Percentiles rank a stretch among this genome's conserved stretches.
These are phyloP conservation scores for Scaptomyza tumidula DNA, from an alignment of 2,888 invertebrate genomes.

Conservation along the genomic window DNA sequence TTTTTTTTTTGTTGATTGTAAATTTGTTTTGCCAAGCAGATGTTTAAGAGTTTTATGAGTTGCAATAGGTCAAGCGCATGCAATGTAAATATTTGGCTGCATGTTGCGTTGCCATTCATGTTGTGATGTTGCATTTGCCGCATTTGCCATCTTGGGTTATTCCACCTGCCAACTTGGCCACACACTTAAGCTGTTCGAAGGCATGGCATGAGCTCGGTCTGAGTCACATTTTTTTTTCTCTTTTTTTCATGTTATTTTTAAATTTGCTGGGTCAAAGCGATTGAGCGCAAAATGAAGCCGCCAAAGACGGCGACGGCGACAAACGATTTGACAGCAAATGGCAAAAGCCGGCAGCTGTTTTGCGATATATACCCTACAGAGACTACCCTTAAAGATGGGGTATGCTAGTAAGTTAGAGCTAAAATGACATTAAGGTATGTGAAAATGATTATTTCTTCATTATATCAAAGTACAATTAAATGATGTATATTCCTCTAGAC, in stretches of 20 bases:
- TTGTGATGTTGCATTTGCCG: background rate
- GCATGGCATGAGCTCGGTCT: slow-evolving; percentile 8
- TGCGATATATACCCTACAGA: slow-evolving; percentile 26
- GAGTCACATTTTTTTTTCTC: slow-evolving; percentile 20
- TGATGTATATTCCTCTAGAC: too few relatives aligned
- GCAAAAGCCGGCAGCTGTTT: slow-evolving; percentile 43
- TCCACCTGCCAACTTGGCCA: slow-evolving; percentile 46
- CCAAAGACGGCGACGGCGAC: slow-evolving; percentile 12
- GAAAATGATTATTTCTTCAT: too few relatives aligned
- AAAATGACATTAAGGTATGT: too few relatives aligned
- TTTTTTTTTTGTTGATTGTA: background rate
- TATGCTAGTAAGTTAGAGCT: background rate
- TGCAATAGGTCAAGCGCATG: slow-evolving; percentile 35
- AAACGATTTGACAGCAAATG: slow-evolving; percentile 46
- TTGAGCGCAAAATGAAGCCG: slow-evolving; percentile 38
- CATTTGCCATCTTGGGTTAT: slow-evolving; percentile 31
- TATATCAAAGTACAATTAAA: too few relatives aligned
- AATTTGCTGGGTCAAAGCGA: slow-evolving; percentile 50
- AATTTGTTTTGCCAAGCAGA: slow-evolving; percentile 4
- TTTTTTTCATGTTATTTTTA: background rate
- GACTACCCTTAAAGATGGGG: background rate
- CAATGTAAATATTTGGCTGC: slow-evolving; percentile 35
- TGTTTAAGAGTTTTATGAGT: slow-evolving; percentile 18
- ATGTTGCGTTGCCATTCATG: slow-evolving; percentile 4
- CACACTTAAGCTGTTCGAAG: slow-evolving; percentile 6